Base-by-base conservation (phyloP, 2,797 vertebrate species). In the Lindbergichthys nudifrons region DNA sequence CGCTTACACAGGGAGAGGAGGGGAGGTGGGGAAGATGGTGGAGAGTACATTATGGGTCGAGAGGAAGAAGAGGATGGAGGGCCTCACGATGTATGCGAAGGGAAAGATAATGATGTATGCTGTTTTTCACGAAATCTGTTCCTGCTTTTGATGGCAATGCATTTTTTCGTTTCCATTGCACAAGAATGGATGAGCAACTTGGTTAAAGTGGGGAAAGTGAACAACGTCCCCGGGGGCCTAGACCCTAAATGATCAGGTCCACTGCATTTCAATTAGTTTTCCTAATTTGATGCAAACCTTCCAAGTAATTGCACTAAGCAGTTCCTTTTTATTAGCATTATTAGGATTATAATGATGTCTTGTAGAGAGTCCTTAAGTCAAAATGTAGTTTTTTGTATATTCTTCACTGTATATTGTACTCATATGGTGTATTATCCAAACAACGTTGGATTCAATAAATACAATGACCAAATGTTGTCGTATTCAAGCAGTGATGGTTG, bases 1-100 rank as follows among this genome's bases (percentile, higher is more conserved):
- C 67, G 79, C 72, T 87, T 83, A 42, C 75, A 14, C 58, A 0
- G 57, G 10, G 51, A 42, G 69, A 39, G 51, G 41, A 2, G 5
- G 32, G 66, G 36, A 10, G 21, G 15, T 3, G 10, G 61, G 1
- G 13, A 10, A 12, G 32, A 41, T 1, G 45, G 26, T n/a, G 14
- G 46, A 57, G 70, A 13, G 18, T 56, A 21, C 46, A 51, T 63
- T n/a, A 42, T 18, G 41, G 6, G 41, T 36, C 32, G n/a, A 30
- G 18, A 23, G 10, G 42, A 54, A 46, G 15, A 53, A 3, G 30
- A 42, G 5, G 39, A 52, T 12, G 11, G 10, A 12, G 8, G 41
- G 19, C 18, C 18, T 43, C 2, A 26, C 30, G 46, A 43, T 13
- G 47, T 15, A 23, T 10, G 14, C 39, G 1, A 23, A 50, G 9